Evolutionary conservation across 2,113 vertebrate genomes (phyloP).

Genomic region (Abramis brama): DNA sequence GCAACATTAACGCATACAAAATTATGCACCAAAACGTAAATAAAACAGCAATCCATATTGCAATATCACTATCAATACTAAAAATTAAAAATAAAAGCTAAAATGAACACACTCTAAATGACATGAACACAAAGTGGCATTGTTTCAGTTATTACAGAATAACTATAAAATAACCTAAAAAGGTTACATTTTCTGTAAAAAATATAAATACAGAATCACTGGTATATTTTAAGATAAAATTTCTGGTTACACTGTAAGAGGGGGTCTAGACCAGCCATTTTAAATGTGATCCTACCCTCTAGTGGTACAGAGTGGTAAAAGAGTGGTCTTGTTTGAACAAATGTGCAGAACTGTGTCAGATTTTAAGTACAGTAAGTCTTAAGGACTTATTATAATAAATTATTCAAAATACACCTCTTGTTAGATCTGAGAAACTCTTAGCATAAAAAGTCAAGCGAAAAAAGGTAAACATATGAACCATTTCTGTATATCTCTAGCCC

Average conservation of each 20-base stretch:
- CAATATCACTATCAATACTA: neutral
- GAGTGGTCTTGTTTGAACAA: neutral
- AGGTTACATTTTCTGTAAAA: neutral
- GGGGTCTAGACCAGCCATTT: neutral
- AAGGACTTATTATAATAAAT: neutral
- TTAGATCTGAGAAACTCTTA: neutral
- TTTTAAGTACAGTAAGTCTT: neutral
- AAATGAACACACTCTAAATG: neutral
- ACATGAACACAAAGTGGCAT: neutral
- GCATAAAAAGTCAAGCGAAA: neutral
- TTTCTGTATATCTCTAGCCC: slow-evolving; percentile 61
- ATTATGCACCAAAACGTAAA: neutral
- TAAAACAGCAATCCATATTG: neutral
- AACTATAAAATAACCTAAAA: neutral
- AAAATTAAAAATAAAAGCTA: neutral
- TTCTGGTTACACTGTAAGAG: neutral
- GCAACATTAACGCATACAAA: neutral
- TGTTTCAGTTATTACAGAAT: neutral
- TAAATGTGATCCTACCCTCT: slow-evolving; percentile 29
- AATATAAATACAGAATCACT: neutral
- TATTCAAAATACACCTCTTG: neutral
- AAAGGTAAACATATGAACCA: neutral
- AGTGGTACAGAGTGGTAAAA: slow-evolving; percentile 10
- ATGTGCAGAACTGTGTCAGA: neutral
- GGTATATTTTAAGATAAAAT: neutral